Conservation (phyloP, 2,888 invertebrate species). For the Agrypnus murinus region DNA sequence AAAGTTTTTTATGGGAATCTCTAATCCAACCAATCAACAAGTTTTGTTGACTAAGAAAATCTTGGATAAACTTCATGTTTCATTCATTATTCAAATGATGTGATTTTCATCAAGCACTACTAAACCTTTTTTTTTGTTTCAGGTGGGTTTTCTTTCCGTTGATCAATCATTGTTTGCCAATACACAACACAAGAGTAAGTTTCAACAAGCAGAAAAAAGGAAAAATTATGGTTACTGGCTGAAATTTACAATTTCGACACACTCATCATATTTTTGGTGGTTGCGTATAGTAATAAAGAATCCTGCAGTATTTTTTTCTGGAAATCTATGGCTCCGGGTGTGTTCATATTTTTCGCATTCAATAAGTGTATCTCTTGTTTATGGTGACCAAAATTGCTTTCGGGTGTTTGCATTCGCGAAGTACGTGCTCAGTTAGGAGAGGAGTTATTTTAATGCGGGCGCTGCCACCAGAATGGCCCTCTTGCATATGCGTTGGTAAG, state of each 20-base stretch:
- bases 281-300: constrained; percentile 1
- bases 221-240: neutral
- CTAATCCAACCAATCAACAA: neutral
- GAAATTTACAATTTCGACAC: neutral
- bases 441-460: constrained; percentile 43
- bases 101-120: too few relatives aligned
- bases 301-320: neutral
- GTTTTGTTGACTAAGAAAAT: neutral
- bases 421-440: constrained; percentile 38
- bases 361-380: constrained; percentile 42
- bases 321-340: constrained; percentile 1
- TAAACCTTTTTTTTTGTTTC: neutral
- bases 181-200: constrained; percentile 7
- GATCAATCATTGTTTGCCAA: neutral
- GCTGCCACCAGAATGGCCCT: constrained; percentile 38
- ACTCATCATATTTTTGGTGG: neutral
- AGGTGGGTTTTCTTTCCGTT: neutral
- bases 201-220: neutral
- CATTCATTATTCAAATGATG: too few relatives aligned
- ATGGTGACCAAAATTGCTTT: constrained; percentile 43
- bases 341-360: constrained; percentile 38
- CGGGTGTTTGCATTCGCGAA: constrained; percentile 36
- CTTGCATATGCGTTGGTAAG: constrained; percentile 34
- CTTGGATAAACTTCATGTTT: too few relatives aligned
- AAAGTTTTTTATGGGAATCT: neutral